Evolutionary conservation across 1,140 invertebrate genomes (phyloP).

Genomic region (Eulimnadia texana): DNA sequence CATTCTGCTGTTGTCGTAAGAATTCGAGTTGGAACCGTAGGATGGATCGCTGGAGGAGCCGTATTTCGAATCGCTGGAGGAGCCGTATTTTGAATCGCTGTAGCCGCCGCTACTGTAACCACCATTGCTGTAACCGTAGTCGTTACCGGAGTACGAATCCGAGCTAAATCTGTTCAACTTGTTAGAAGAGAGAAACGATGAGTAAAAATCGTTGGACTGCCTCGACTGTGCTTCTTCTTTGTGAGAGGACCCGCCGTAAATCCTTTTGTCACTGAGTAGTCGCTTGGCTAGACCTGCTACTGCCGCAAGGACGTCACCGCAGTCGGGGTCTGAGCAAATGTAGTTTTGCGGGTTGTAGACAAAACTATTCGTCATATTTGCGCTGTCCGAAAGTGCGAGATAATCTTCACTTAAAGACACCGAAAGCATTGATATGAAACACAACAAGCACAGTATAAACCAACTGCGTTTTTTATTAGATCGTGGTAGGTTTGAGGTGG

Average conservation of each 20-base stretch:
- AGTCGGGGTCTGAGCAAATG: not conserved
- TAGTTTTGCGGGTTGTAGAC: not conserved
- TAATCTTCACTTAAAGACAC: not conserved
- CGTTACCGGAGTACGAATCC: too few species aligned
- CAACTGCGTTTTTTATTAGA: too few species aligned
- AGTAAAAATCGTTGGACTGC: not conserved
- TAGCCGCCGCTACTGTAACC: not conserved
- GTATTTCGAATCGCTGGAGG: not conserved
- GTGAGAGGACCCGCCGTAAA: not conserved
- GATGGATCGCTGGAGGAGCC: not conserved
- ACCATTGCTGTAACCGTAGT: not conserved
- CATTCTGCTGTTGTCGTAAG: not conserved
- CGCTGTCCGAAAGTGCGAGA: not conserved
- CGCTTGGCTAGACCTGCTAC: not conserved
- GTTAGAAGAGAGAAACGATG: not conserved
- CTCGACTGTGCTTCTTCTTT: not conserved
- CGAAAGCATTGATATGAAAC: not conserved
- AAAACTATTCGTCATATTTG: not conserved
- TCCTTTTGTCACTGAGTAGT: not conserved
- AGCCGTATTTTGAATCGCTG: not conserved
- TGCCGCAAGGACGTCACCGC: not conserved
- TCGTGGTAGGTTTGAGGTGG: too few species aligned
- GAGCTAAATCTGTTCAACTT: not conserved
- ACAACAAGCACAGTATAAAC: too few species aligned
- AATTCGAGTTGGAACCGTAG: not conserved